phyloP scores from a whole-genome alignment of 2,797 vertebrate genomes.

The Melanotaenia pygmaea region DNA sequence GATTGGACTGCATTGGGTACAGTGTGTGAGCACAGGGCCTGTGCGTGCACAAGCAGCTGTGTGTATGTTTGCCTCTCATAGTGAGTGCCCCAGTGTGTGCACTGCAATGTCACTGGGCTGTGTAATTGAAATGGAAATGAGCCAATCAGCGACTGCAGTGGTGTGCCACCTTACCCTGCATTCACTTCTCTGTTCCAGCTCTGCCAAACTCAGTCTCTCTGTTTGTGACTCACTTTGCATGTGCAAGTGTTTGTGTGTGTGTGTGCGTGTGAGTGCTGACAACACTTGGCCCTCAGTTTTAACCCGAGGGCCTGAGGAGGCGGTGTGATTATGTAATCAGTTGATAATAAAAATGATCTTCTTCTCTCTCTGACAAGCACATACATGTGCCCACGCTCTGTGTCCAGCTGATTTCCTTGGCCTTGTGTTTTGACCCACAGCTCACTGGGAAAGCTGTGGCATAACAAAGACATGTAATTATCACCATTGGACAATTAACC shows the following conservation, averaged over 20 bases:
- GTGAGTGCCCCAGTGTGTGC: constrained; percentile 43
- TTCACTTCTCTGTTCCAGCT: constrained; percentile 80
- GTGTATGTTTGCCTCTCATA: constrained; percentile 31
- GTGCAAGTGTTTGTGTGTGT: constrained; percentile 37
- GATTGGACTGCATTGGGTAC: constrained; percentile 83
- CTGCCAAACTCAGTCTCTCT: constrained; percentile 67
- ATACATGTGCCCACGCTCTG: constrained; percentile 1
- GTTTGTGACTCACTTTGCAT: constrained; percentile 79
- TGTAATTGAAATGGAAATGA: constrained; percentile 93
- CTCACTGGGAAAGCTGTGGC: constrained; percentile 88
- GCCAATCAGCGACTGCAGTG: constrained; percentile 85
- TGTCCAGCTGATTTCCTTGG: constrained; percentile 61
- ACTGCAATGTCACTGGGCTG: constrained; percentile 86
- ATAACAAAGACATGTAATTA: constrained; percentile 92
- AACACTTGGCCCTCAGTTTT: constrained; percentile 54
- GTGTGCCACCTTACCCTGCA: constrained; percentile 80
- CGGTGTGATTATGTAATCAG: constrained; percentile 72
- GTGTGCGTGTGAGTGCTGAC: constrained; percentile 39
- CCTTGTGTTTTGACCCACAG: constrained; percentile 82
- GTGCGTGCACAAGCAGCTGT: constrained; percentile 9
- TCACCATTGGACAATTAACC: constrained; percentile 96
- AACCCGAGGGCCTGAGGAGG: constrained; percentile 48
- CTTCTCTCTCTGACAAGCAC: constrained; percentile 15
- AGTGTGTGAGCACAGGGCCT: constrained; percentile 26
- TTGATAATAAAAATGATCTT: constrained; percentile 66